A percentile compares a stretch with the other conserved stretches of the same genome.
These are phyloP conservation scores for Leucoptera coffeella DNA, from an alignment of 2,888 invertebrate genomes.

Conservation along the genomic window DNA sequence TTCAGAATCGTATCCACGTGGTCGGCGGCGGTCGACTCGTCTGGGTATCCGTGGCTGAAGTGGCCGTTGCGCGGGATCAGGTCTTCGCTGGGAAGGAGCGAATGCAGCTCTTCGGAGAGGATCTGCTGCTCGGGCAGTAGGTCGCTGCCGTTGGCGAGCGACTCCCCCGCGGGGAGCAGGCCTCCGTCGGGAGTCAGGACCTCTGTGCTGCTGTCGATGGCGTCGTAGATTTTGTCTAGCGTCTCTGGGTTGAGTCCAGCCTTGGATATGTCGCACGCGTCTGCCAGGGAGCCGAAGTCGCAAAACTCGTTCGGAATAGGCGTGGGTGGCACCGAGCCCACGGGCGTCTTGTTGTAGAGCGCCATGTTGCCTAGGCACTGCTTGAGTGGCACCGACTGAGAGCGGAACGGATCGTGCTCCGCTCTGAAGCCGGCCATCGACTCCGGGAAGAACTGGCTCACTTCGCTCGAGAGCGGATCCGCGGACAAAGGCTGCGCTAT, in stretches of 20 bases:
- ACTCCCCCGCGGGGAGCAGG: conserved; percentile 21
- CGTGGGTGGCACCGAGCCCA: conserved; percentile 61
- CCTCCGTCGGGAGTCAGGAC: conserved; percentile 24
- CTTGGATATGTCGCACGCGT: conserved; percentile 47
- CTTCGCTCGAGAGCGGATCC: conserved; percentile 52
- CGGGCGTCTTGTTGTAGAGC: conserved; percentile 47
- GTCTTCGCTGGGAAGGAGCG: conserved; percentile 31
- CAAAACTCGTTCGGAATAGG: conserved; percentile 67
- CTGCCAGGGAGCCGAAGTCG: conserved; percentile 60
- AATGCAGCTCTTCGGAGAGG: conserved; percentile 25
- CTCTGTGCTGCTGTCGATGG: conserved; percentile 49
- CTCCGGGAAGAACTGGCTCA: conserved; percentile 57
- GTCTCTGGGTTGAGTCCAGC: conserved; percentile 54
- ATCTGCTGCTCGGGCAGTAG: conserved; percentile 27
- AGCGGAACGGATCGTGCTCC: conserved; percentile 49
- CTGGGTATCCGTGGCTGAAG: conserved; percentile 24
- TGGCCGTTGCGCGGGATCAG: conserved; percentile 22
- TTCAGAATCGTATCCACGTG: conserved; percentile 40
- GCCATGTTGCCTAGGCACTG: conserved; percentile 42
- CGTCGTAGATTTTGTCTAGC: conserved; percentile 60
- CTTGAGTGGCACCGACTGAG: conserved; percentile 75
- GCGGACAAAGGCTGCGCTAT: conserved; percentile 29
- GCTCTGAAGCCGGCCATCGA: conserved; percentile 28
- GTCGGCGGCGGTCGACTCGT: conserved; percentile 16
- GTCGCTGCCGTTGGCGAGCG: conserved; percentile 32